Percentiles rank a stretch among this genome's conserved stretches.
These are phyloP conservation scores for Denticeps clupeoides DNA, from an alignment of 2,797 vertebrate species.

Conservation along the genomic window DNA sequence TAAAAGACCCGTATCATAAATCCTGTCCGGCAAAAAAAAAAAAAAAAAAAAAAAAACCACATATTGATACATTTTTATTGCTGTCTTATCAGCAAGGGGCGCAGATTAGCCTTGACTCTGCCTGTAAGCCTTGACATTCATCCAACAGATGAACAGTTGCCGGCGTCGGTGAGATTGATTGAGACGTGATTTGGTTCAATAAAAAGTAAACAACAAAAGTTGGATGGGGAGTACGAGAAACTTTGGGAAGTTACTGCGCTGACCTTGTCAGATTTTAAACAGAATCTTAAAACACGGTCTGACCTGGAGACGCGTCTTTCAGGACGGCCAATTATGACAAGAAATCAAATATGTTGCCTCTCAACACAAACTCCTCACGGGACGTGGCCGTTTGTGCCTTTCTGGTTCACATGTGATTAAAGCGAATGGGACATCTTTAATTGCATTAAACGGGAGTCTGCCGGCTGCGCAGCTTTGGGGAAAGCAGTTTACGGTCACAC, in stretches of 20 bases:
- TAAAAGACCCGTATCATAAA: constrained; percentile 1
- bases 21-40: neutral
- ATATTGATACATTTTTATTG: constrained; percentile 9
- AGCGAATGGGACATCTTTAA: constrained; percentile 29
- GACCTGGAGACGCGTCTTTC: too few relatives aligned
- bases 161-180: neutral
- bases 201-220: neutral
- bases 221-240: neutral
- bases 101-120: constrained; percentile 5
- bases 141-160: neutral
- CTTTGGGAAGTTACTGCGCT: neutral
- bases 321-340: too few relatives aligned
- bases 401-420: constrained; percentile 6
- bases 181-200: neutral
- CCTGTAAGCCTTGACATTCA: neutral
- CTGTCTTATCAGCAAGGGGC: constrained; percentile 8
- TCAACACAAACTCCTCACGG: too few relatives aligned
- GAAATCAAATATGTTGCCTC: too few relatives aligned
- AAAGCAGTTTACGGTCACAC: constrained; percentile 26
- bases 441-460: constrained; percentile 21
- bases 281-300: neutral
- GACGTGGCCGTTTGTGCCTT: neutral
- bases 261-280: neutral
- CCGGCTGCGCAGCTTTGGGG: constrained; percentile 18
- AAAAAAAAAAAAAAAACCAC: too few relatives aligned